Evolutionary conservation across 2,888 invertebrate genomes (phyloP), one percentile per base, ranked within the genome.

Genomic region (Sipunculus nudus): DNA sequence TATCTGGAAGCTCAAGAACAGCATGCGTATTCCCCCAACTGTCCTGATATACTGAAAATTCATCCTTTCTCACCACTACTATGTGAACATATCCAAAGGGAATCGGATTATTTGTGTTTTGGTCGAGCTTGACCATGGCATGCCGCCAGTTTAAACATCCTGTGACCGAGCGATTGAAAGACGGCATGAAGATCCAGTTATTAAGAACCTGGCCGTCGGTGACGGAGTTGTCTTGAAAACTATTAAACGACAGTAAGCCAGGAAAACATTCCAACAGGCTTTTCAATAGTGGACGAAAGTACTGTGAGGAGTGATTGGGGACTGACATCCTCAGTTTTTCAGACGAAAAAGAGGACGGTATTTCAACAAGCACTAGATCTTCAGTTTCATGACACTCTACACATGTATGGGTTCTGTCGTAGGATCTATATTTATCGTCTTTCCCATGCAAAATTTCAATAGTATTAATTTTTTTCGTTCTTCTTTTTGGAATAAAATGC

Each of bases 181-280:
- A 48, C 32, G 55, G 55, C n/a, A 28, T 40, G 23, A 53, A 53
- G 25, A 53, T 53, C 53, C 53, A 53, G 25, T 39, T 53, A n/a
- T 39, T 23, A 13, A 53, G 29, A 5, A 21, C 8, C n/a, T 2
- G 41, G n/a, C 19, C 8, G 13, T 39, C 23, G 3, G 2, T 50
- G 32, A 19, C 31, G 16, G 16, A 16, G 3, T 48, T 29, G 21
- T 48, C 29, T n/a, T 29, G 21, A 25, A 28, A 3, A 29, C 3
- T 29, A n/a, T 4, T 16, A n/a, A 21, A 28, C 19, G 25, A 10
- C 19, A 48, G 29, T 5, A n/a, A 28, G 10, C 29, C 13, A 3
- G 29, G 29, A 26, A 48, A 21, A 28, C 16, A 29, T 29, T 48
- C 3, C 25, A 48, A 48, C 31, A 26, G 39, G 6, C 40, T 25